Percentiles rank a stretch among this genome's conserved stretches.
Evolutionary conservation across 2,888 invertebrate genomes (phyloP).

Genomic region (Alviniconcha strummeri): DNA sequence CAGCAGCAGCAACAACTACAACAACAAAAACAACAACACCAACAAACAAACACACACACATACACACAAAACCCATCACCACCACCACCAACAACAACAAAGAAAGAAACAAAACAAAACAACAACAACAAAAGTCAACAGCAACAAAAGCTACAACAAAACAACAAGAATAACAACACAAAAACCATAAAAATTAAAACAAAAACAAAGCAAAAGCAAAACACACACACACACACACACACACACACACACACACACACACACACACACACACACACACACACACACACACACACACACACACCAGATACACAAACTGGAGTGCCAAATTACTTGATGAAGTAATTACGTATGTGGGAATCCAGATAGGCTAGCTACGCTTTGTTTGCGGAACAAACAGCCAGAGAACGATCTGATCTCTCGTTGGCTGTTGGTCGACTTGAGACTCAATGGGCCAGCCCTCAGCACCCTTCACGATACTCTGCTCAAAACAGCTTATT

Average conservation of each 20-base stretch:
- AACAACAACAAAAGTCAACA: not conserved
- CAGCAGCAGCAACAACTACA: no score
- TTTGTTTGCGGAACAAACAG: not conserved
- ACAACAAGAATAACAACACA: not conserved
- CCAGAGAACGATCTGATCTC: not conserved
- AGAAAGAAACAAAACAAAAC: not conserved
- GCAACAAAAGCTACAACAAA: not conserved
- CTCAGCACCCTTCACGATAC: no score
- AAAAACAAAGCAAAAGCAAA: not conserved
- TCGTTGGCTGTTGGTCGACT: no score
- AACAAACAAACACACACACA: not conserved
- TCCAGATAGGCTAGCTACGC: no score
- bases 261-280: not conserved
- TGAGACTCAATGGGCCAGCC: no score
- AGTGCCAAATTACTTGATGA: no score
- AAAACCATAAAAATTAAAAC: not conserved
- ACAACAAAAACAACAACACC: no score
- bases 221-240: not conserved
- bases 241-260: not conserved
- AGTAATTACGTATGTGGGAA: no score
- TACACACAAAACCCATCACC: not conserved
- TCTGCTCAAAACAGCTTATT: no score
- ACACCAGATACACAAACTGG: not conserved
- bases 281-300: not conserved
- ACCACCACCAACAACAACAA: not conserved